Base-by-base conservation (phyloP, 2,888 invertebrate genomes). In the Elmis aenea region DNA sequence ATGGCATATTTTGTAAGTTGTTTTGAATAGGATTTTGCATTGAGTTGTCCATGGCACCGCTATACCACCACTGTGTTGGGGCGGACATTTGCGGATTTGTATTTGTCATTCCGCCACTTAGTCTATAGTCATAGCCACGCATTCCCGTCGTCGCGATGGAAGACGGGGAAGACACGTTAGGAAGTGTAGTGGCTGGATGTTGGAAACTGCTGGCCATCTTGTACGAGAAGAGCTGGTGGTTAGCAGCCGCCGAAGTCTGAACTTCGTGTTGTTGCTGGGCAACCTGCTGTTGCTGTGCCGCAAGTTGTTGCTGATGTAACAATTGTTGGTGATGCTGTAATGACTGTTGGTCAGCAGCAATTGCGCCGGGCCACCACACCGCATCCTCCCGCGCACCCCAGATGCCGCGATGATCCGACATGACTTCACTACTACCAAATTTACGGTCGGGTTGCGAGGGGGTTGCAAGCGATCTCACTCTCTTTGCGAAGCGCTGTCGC, bases 121-220 rank as follows among this genome's bases (percentile, higher is more conserved):
- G 70, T 64, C 84, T 81, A 67, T 85, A 85, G 67, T 85, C 85
- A 67, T 84, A 85, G 59, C 76, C 79, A 47, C 63, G 57, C 36
- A 60, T 56, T 51, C 68, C 70, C 44, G 64, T 61, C 46, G 65
- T 59, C 45, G 78, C 75, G 47, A 78, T 76, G 42, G 80, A 74
- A 54, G 76, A 73, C 50, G 77, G 74, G 55, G 79, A 74, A 52
- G 77, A 74, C 54, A 77, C 75, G 55, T 67, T 74, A 68, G 74
- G 79, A 71, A 70, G 76, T 61, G 76, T 76, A 62, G 76, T 80
- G 68, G 77, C 80, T 57, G 79, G 77, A 67, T 78, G 79, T 58
- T 85, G 79, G 74, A 87, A 86, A 66, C 83, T 84, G 66, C 83
- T 82, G 59, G 85, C 82, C 85, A 88, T 86, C 76, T 87, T 88